Evolutionary conservation across 2,888 invertebrate genomes (phyloP).

Genomic region (Shargacucullia verbasci): DNA sequence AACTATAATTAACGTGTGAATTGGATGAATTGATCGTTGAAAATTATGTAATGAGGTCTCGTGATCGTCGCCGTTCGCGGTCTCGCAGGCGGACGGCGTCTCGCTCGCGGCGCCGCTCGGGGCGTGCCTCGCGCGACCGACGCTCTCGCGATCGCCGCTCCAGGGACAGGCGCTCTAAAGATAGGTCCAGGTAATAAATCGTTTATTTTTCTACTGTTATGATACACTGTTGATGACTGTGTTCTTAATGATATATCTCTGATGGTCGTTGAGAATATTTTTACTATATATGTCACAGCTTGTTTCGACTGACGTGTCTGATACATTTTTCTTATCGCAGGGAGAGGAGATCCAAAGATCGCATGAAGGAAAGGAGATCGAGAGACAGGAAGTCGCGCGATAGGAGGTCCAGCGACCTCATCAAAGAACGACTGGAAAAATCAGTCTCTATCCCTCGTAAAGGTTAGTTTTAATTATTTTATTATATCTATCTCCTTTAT

Average conservation of each 20-base stretch:
- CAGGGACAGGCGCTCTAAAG: conserved; percentile 77
- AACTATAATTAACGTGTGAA: conserved; percentile 13
- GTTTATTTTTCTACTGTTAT: neutral
- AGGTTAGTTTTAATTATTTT: conserved; percentile 66
- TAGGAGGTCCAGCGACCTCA: conserved; percentile 82
- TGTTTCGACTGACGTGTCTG: too few relatives aligned
- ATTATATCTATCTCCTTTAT: neutral
- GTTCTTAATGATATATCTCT: neutral
- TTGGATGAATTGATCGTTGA: conserved; percentile 46
- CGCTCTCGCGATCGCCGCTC: conserved; percentile 80
- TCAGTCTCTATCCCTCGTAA: conserved; percentile 85
- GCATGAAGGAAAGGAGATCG: conserved; percentile 77
- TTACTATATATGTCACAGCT: too few relatives aligned
- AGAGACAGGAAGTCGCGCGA: conserved; percentile 86
- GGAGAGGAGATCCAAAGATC: conserved; percentile 84
- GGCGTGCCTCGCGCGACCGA: conserved; percentile 78
- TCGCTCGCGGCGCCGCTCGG: conserved; percentile 78
- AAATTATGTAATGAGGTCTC: conserved; percentile 66
- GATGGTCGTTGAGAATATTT: neutral
- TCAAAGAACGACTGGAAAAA: conserved; percentile 84
- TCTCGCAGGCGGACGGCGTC: conserved; percentile 76
- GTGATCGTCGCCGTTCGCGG: conserved; percentile 81
- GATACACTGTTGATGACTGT: too few relatives aligned
- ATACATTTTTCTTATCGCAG: conserved; percentile 55
- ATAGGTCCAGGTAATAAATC: conserved; percentile 76